phyloP scores from a whole-genome alignment of 2,113 vertebrate species.

The Sceloporus tristichus region DNA sequence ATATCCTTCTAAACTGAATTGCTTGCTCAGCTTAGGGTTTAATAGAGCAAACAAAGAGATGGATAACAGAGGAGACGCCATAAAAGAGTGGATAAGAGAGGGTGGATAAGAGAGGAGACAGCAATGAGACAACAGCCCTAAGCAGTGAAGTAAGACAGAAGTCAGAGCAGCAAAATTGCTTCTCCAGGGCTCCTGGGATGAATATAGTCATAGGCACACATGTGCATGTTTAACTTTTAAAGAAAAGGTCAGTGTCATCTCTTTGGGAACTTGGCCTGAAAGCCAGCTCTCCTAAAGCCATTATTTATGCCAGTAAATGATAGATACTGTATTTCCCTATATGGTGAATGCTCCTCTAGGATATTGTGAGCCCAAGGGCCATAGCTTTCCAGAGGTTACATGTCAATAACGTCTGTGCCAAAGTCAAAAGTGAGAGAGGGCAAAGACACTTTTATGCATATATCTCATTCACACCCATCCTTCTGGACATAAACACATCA shows the following conservation, averaged over 20 bases:
- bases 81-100: background rate
- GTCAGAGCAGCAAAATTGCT: background rate
- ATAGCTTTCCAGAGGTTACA: background rate
- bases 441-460: background rate
- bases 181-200: background rate
- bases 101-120: background rate
- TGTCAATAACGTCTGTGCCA: background rate
- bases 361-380: background rate
- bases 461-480: background rate
- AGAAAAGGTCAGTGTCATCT: background rate
- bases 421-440: background rate
- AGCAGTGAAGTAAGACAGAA: background rate
- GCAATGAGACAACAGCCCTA: background rate
- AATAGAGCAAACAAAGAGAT: background rate
- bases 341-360: no score
- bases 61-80: background rate
- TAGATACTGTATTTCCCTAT: no score
- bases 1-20: background rate
- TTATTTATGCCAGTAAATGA: no score
- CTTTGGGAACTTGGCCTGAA: no score
- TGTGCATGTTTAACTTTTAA: background rate
- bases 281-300: no score
- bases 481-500: background rate
- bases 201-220: no score
- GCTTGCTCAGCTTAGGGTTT: constrained; percentile 13